Conservation (phyloP, 2,888 invertebrate species). For the Drosophila barbarae region DNA sequence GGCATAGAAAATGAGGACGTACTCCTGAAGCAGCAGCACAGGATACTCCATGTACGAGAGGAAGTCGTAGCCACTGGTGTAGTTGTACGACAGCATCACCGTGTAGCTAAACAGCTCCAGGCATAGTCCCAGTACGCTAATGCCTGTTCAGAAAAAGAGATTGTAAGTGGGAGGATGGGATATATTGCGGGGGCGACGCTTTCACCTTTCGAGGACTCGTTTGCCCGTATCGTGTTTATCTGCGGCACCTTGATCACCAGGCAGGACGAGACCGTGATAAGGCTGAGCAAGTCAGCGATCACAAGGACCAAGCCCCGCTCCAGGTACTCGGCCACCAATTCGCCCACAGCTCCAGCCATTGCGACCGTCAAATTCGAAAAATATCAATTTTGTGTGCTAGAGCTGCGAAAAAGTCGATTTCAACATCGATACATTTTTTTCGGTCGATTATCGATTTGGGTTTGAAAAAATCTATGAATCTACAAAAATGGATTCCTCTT, state of each 20-base stretch:
- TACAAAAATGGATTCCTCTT: too few species aligned
- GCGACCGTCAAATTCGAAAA: constrained; percentile 28
- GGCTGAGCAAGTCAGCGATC: constrained; percentile 83
- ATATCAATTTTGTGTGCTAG: not conserved
- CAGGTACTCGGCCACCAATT: constrained; percentile 65
- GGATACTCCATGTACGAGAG: constrained; percentile 92
- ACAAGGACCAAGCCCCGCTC: constrained; percentile 75
- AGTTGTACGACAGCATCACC: constrained; percentile 90
- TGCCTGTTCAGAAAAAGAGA: constrained; percentile 60
- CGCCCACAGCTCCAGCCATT: constrained; percentile 41
- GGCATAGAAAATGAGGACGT: constrained; percentile 86
- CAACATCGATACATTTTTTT: too few species aligned
- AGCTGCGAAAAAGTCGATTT: too few species aligned
- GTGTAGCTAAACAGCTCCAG: constrained; percentile 85
- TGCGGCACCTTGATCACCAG: constrained; percentile 91
- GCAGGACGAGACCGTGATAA: constrained; percentile 88
- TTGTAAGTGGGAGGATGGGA: constrained; percentile 4
- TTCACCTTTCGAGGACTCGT: constrained; percentile 86
- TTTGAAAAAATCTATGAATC: too few species aligned
- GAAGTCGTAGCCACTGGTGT: constrained; percentile 85
- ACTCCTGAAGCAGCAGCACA: constrained; percentile 87
- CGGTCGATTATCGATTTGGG: too few species aligned
- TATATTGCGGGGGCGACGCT: constrained; percentile 7
- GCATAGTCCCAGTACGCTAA: constrained; percentile 77
- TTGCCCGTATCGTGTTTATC: constrained; percentile 84